Percentiles rank a stretch among this genome's conserved stretches.
Conservation (phyloP, 2,888 invertebrate genomes). For the Melanchra persicariae region DNA sequence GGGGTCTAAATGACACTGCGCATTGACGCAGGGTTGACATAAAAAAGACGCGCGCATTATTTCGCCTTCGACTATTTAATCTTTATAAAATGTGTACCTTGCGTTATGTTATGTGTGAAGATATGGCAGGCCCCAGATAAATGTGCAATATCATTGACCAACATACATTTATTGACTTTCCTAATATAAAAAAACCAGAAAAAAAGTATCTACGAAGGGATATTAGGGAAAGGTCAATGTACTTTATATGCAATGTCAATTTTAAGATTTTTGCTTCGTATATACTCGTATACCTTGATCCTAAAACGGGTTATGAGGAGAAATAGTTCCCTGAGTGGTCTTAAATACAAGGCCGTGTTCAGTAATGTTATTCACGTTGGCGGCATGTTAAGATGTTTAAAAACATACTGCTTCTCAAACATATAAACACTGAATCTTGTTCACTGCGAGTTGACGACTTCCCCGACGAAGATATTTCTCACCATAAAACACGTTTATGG, state of each 20-base stretch:
- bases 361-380: neutral
- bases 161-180: no score
- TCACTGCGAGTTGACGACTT: slow-evolving; percentile 12
- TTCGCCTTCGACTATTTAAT: no score
- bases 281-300: no score
- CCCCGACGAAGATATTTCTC: slow-evolving; percentile 18
- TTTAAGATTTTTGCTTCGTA: no score
- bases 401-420: neutral
- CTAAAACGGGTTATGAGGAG: no score
- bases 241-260: no score
- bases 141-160: no score
- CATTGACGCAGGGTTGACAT: neutral
- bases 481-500: slow-evolving; percentile 28
- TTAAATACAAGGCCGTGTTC: neutral
- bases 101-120: no score
- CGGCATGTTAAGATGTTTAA: neutral
- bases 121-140: no score
- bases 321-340: neutral
- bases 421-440: neutral
- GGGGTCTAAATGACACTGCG: neutral
- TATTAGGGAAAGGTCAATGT: no score
- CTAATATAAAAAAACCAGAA: no score
- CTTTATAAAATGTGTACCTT: neutral
- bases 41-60: neutral
- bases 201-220: no score